A percentile compares a stretch with the other conserved stretches of the same genome.
These are phyloP conservation scores for Harpagoxenus sublaevis DNA, from an alignment of 2,888 invertebrate genomes.

Conservation along the genomic window DNA sequence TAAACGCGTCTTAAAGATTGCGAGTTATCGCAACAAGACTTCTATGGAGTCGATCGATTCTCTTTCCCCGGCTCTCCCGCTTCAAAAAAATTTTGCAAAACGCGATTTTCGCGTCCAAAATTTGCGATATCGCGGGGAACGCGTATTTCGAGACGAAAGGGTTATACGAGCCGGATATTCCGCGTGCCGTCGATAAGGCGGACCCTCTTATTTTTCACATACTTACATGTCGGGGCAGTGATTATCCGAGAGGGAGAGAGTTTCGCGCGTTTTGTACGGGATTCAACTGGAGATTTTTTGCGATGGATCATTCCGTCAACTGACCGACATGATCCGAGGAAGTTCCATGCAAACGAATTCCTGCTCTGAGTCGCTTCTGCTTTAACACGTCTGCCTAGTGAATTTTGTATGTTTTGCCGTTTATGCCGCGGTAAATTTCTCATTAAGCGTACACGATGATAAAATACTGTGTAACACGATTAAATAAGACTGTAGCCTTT, in stretches of 20 bases:
- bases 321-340: conserved; percentile 10
- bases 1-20: neutral
- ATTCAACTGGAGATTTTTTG: conserved; percentile 30
- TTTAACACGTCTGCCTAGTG: neutral
- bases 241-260: too few relatives aligned
- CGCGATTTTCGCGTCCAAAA: conserved; percentile 4
- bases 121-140: neutral
- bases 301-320: conserved; percentile 61
- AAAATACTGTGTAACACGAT: neutral
- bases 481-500: neutral
- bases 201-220: too few relatives aligned
- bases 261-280: too few relatives aligned
- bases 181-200: too few relatives aligned
- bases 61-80: neutral
- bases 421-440: neutral
- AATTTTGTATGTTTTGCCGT: neutral
- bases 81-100: neutral
- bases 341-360: neutral
- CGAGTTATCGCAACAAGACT: neutral
- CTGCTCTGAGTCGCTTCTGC: neutral
- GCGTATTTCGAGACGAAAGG: too few relatives aligned
- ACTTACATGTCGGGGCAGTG: too few relatives aligned
- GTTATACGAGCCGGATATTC: too few relatives aligned
- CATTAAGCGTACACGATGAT: neutral
- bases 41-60: neutral